phyloP scores from a whole-genome alignment of 1,140 invertebrate species.

The Drosophila prosaltans region DNA sequence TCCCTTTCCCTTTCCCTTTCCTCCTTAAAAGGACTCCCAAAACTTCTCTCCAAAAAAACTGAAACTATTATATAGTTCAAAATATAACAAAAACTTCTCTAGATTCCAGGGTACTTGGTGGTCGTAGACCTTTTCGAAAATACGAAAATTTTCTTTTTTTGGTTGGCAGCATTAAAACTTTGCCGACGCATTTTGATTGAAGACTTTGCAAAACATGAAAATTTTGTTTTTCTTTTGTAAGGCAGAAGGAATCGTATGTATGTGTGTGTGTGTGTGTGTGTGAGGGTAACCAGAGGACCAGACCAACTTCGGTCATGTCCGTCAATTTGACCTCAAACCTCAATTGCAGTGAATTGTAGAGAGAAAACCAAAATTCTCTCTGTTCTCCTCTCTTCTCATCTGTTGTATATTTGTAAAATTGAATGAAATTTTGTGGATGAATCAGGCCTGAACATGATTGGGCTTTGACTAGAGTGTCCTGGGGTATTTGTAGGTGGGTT shows the following conservation, averaged over 20 bases:
- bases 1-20: no score
- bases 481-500: neutral
- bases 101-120: neutral
- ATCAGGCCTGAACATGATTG: conserved; percentile 48
- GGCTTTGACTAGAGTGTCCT: neutral
- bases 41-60: no score
- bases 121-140: neutral
- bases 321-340: conserved; percentile 49
- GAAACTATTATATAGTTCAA: no score
- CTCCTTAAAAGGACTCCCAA: no score
- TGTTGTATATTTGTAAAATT: conserved; percentile 60
- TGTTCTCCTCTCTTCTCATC: conserved; percentile 3
- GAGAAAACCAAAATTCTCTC: conserved; percentile 14
- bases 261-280: conserved; percentile 5
- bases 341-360: conserved; percentile 7
- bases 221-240: conserved; percentile 44
- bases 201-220: conserved; percentile 60
- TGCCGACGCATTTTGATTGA: conserved; percentile 80
- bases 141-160: neutral
- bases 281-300: conserved; percentile 24
- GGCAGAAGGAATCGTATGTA: neutral
- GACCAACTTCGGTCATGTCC: conserved; percentile 50
- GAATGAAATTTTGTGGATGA: conserved; percentile 63
- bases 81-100: no score
- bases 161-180: conserved; percentile 70